Conservation (phyloP, 2,888 invertebrate genomes). For the Cremastinae sp. region DNA sequence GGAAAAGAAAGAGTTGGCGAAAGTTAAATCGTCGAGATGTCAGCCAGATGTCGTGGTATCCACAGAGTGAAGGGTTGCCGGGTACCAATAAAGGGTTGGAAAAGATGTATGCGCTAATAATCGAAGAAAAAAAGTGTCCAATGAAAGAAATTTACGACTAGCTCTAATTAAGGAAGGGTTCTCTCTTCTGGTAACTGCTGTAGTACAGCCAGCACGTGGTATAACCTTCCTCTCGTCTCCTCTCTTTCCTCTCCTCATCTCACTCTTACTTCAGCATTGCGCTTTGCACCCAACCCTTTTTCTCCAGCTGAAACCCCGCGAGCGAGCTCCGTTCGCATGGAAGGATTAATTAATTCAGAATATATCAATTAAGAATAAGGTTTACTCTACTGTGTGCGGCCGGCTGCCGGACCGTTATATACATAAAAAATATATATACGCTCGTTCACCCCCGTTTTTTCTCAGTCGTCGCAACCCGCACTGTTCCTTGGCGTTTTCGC, state of each 20-base stretch:
- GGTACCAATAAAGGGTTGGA: slow-evolving; percentile 75
- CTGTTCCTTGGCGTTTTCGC: slow-evolving; percentile 35
- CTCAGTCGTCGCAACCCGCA: slow-evolving; percentile 36
- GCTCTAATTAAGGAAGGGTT: slow-evolving; percentile 79
- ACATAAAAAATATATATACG: slow-evolving; percentile 41
- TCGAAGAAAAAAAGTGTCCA: slow-evolving; percentile 80
- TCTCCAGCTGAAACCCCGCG: slow-evolving; percentile 41
- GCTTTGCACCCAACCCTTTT: slow-evolving; percentile 59
- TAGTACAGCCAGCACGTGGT: slow-evolving; percentile 41
- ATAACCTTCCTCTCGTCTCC: slow-evolving; percentile 59
- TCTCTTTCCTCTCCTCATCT: slow-evolving; percentile 41
- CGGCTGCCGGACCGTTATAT: slow-evolving; percentile 53
- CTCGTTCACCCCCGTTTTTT: slow-evolving; percentile 45
- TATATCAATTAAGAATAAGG: slow-evolving; percentile 81
- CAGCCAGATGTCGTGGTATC: slow-evolving; percentile 74
- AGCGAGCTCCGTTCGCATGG: slow-evolving; percentile 65
- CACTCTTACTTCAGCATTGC: slow-evolving; percentile 38
- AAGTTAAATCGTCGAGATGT: slow-evolving; percentile 48
- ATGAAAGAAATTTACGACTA: slow-evolving; percentile 80
- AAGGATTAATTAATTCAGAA: slow-evolving; percentile 80
- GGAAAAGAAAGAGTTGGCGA: slow-evolving; percentile 30
- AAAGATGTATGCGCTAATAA: slow-evolving; percentile 80
- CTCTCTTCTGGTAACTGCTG: slow-evolving; percentile 41
- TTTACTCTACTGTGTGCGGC: slow-evolving; percentile 76
- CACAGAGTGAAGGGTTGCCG: slow-evolving; percentile 70